These are phyloP conservation scores for Urocitellus parryii DNA, from an alignment of 2,113 vertebrate genomes.

Conservation along the genomic window DNA sequence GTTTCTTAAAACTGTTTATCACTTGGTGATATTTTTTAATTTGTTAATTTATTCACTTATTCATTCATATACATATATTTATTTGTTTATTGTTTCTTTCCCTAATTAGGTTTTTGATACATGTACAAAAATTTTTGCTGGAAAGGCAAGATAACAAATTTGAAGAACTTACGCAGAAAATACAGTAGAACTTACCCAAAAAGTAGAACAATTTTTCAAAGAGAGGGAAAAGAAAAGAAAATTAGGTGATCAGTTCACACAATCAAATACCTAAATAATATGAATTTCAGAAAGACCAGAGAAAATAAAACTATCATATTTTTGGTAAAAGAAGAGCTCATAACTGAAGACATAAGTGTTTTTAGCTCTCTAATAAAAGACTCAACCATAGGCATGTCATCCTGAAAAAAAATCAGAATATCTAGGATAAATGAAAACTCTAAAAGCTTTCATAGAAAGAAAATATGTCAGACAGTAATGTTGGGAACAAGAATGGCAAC, in stretches of 20 bases:
- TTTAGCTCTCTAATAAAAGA: neutral
- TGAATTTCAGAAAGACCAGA: neutral
- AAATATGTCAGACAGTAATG: neutral
- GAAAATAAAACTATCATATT: neutral
- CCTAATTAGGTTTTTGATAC: slow-evolving; percentile 1
- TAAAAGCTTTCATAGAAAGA: neutral
- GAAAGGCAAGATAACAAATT: slow-evolving; percentile 2
- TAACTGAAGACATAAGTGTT: neutral
- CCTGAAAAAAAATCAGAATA: neutral
- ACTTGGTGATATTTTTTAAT: neutral
- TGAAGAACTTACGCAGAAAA: neutral
- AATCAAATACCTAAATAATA: slow-evolving; percentile 16
- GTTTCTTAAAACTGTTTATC: neutral
- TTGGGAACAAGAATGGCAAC: neutral
- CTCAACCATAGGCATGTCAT: neutral
- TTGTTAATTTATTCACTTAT: neutral
- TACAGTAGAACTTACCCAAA: neutral
- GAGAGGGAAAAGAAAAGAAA: slow-evolving; percentile 39
- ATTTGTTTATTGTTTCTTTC: neutral
- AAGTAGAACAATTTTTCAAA: slow-evolving; percentile 46
- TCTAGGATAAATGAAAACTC: neutral
- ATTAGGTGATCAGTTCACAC: neutral
- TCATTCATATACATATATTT: neutral
- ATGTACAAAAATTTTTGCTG: neutral
- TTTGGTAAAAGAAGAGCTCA: neutral